phyloP scores from a whole-genome alignment of 2,888 invertebrate genomes.

The Nesidiocoris tenuis region DNA sequence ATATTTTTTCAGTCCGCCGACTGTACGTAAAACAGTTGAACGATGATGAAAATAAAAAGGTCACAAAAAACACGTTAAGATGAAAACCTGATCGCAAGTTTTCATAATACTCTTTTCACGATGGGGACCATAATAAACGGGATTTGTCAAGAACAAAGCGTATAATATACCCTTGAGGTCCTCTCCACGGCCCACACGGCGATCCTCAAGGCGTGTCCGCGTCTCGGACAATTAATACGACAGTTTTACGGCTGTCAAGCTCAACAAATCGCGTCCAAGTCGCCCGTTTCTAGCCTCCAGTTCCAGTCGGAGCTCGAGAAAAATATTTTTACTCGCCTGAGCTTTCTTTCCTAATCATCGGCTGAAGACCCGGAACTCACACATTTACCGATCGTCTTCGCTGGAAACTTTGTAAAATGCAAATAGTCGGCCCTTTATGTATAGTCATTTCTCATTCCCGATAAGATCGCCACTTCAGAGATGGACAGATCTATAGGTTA shows the following conservation, averaged over 20 bases:
- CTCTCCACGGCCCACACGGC: not conserved
- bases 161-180: not conserved
- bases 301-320: not conserved
- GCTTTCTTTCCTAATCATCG: not conserved
- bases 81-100: not conserved
- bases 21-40: too few species aligned
- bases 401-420: constrained; percentile 14
- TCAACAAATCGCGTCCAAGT: constrained; percentile 9
- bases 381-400: not conserved
- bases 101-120: not conserved
- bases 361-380: not conserved
- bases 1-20: too few species aligned
- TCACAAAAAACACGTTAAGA: too few species aligned
- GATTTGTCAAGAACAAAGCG: not conserved
- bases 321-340: not conserved
- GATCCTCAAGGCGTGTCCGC: not conserved
- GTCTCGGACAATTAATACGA: constrained; percentile 13
- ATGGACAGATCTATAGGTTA: not conserved
- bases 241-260: constrained; percentile 16
- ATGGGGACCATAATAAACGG: not conserved
- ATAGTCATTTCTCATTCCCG: not conserved
- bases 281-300: too few species aligned
- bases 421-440: constrained; percentile 24
- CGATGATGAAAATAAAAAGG: not conserved
- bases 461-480: constrained; percentile 9